Percentiles rank a stretch among this genome's conserved stretches.
Evolutionary conservation across 2,888 invertebrate species (phyloP).

Genomic region (Trypoxylon attenuatum): DNA sequence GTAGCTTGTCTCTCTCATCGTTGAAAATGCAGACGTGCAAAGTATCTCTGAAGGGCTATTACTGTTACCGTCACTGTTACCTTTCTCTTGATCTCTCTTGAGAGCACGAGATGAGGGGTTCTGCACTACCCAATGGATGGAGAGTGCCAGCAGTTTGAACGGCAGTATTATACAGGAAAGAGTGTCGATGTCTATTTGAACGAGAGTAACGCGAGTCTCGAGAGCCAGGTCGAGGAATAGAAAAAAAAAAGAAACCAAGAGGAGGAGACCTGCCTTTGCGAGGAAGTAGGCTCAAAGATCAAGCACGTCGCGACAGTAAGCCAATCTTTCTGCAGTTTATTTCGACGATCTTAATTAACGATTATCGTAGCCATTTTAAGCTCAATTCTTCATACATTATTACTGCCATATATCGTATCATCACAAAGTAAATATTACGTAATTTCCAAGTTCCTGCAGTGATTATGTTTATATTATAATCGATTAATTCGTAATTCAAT

Average conservation of each 20-base stretch:
- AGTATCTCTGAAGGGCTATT: slow-evolving; percentile 52
- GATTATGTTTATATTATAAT: no score
- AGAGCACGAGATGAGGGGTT: slow-evolving; percentile 46
- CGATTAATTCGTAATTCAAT: no score
- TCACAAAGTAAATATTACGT: no score
- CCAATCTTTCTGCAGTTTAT: background rate
- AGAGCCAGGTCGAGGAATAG: slow-evolving; percentile 21
- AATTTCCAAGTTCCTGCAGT: no score
- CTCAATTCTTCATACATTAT: no score
- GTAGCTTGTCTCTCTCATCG: no score
- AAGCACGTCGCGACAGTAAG: slow-evolving; percentile 11
- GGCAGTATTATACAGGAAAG: slow-evolving; percentile 54
- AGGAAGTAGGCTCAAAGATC: slow-evolving; percentile 15
- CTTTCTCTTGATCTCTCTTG: slow-evolving; percentile 51
- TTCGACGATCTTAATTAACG: background rate
- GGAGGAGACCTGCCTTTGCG: slow-evolving; percentile 8
- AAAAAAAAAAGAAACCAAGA: slow-evolving; percentile 29
- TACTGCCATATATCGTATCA: no score
- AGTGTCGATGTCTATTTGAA: slow-evolving; percentile 57
- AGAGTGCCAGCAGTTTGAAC: slow-evolving; percentile 51
- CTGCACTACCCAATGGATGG: slow-evolving; percentile 45
- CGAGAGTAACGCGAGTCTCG: slow-evolving; percentile 42
- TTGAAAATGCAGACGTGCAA: slow-evolving; percentile 49
- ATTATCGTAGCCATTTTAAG: no score
- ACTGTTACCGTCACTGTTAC: slow-evolving; percentile 52